Evolutionary conservation across 2,113 vertebrate genomes (phyloP), one percentile per base, ranked within the genome.

Genomic region (Silurus meridionalis): DNA sequence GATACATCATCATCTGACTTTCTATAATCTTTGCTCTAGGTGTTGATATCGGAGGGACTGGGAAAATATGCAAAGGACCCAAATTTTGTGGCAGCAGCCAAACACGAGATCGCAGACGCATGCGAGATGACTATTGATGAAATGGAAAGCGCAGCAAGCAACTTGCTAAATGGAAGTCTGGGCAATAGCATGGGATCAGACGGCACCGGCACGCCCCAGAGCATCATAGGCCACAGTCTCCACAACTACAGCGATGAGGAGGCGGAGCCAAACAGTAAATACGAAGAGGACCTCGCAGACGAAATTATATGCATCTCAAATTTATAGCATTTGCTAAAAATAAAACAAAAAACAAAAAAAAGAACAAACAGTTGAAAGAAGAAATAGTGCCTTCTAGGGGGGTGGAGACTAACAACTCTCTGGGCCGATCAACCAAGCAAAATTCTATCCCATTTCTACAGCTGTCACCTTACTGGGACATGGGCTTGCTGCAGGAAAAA

Each of bases 281-380:
- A 96, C 0, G 97, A 99, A 91, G 98, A 99, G 93, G 98, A 99
- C 92, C 94, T 99, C 89, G 95, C 96, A 0, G 98, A 98, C 78
- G 98, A 99, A 93, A 99, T 99, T 96, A 98, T 99, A 91, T 98
- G 97, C 94, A 96, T 99, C 91, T 97, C 97, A 9, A 96, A 95
- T 83, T 97, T 99, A 96, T 99, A 99, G 96, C 95, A 95, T 89
- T 90, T 89, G 88, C 93, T 80, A 69, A 46, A 61, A 53, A 61
- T 83, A 90, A 87, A 71, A 63, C 82, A 71, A 64, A 77, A 81
- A 67, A 60, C 1, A 78, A 85, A 90, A 86, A 74, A 67, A 81
- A 58, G 23, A 74, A 80, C n/a, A 66, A 66, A 80, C 77, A 69
- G 5, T 85, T 61, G 23, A 87, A 82, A 71, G 84, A 61, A 67